phyloP scores from a whole-genome alignment of 2,888 invertebrate genomes.

The Oegoconia quadripuncta region DNA sequence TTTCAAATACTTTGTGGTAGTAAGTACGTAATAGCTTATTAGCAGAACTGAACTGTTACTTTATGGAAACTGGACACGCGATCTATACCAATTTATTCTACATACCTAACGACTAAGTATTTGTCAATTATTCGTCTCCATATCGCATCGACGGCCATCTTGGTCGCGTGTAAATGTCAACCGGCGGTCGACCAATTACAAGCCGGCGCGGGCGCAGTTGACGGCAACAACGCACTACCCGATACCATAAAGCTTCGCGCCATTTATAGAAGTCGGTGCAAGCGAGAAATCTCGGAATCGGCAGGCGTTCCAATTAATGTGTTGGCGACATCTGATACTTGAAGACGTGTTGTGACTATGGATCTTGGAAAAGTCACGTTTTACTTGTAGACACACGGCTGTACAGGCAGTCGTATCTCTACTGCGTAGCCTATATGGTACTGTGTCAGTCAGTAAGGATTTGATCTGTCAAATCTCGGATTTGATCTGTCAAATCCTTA shows the following conservation, averaged over 20 bases:
- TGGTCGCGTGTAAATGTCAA: conserved; percentile 72
- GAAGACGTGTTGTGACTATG: conserved; percentile 18
- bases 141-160: conserved; percentile 70
- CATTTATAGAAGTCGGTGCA: conserved; percentile 64
- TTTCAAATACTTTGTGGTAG: no score
- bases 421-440: no score
- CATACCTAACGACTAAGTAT: conserved; percentile 46
- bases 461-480: no score
- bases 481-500: no score
- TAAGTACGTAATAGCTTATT: conserved; percentile 1
- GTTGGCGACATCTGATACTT: conserved; percentile 53
- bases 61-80: conserved; percentile 8
- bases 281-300: conserved; percentile 55
- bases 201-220: conserved; percentile 65
- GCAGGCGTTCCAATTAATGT: conserved; percentile 71
- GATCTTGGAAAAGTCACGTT: neutral
- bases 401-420: no score
- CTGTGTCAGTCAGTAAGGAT: no score
- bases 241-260: conserved; percentile 73
- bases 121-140: conserved; percentile 72
- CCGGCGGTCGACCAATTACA: conserved; percentile 74
- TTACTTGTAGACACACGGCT: no score
- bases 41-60: neutral
- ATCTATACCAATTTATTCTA: conserved; percentile 17
- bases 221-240: conserved; percentile 64